Evolutionary conservation across 2,113 vertebrate species (phyloP).

Genomic region (Rhineura floridana): DNA sequence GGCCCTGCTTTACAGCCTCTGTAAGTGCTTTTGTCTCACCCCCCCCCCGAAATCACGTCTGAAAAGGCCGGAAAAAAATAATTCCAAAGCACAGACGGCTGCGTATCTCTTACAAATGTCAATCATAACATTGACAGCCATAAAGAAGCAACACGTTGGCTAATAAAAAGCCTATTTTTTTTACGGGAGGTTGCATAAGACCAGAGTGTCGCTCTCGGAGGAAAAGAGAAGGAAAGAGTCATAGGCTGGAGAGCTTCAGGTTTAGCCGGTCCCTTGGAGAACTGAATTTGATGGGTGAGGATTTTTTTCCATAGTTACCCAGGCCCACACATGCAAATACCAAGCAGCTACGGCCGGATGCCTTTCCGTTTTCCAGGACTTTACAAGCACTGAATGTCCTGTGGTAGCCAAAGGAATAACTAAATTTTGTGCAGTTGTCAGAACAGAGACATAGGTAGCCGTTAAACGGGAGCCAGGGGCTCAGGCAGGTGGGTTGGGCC

Average conservation of each 20-base stretch:
- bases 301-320: slow-evolving; percentile 13
- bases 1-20: no score
- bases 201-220: neutral
- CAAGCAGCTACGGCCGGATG: neutral
- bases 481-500: neutral
- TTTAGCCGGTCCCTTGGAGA: neutral
- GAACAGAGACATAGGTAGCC: neutral
- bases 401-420: neutral
- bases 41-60: no score
- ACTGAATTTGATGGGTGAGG: neutral
- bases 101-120: neutral
- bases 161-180: neutral
- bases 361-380: neutral
- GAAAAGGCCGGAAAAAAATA: neutral
- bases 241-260: no score
- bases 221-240: neutral
- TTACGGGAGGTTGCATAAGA: neutral
- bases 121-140: no score
- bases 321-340: neutral
- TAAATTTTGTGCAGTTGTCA: neutral
- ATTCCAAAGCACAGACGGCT: neutral
- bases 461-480: no score
- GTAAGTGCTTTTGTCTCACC: no score
- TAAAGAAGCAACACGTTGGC: neutral
- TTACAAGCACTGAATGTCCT: neutral